phyloP scores from a whole-genome alignment of 2,888 invertebrate species.

The Pantelozetes paolii region DNA sequence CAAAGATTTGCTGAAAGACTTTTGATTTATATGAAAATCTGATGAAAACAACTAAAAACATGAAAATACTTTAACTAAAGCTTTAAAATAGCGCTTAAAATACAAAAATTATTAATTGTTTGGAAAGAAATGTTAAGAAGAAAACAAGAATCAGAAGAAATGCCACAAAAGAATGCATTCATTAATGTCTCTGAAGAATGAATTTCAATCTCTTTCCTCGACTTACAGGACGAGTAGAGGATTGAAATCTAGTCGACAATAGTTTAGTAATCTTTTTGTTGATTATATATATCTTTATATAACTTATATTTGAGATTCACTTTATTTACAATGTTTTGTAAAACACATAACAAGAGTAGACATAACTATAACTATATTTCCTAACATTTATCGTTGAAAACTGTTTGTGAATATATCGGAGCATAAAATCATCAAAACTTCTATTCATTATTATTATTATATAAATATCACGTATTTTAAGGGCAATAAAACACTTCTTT shows the following conservation, averaged over 20 bases:
- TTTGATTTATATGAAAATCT: too few species aligned
- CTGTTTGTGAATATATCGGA: not conserved
- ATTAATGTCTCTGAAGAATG: not conserved
- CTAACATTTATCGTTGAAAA: not conserved
- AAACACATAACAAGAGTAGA: too few species aligned
- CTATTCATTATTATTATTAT: slow-evolving; percentile 3
- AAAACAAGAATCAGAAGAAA: not conserved
- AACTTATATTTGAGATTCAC: not conserved
- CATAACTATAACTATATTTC: too few species aligned
- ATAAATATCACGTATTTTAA: slow-evolving; percentile 3
- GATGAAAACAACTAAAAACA: too few species aligned
- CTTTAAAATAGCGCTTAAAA: not conserved
- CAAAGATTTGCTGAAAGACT: too few species aligned
- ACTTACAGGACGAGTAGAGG: not conserved
- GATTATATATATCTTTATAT: not conserved
- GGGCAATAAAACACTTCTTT: slow-evolving; percentile 12
- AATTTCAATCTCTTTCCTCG: not conserved
- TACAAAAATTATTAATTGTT: not conserved
- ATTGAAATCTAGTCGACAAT: not conserved
- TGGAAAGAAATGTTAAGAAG: not conserved
- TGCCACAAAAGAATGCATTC: slow-evolving; percentile 7
- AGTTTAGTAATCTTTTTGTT: not conserved
- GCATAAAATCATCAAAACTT: not conserved
- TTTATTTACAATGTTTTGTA: not conserved
- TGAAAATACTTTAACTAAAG: too few species aligned